phyloP scores from a whole-genome alignment of 1,140 invertebrate species.

The Drosophila subobscura region DNA sequence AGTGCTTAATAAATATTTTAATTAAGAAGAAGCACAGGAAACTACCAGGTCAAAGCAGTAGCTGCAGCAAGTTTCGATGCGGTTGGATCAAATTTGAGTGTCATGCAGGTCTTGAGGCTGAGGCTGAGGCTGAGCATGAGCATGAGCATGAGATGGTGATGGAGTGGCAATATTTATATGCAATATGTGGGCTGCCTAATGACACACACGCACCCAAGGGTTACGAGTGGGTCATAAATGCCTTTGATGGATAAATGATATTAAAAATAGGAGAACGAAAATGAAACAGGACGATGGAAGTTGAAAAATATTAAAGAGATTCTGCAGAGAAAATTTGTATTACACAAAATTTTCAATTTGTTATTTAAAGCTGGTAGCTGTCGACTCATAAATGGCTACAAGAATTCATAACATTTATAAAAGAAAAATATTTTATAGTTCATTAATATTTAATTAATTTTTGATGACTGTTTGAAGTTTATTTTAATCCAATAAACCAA shows the following conservation, averaged over 20 bases:
- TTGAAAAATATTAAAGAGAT: not conserved
- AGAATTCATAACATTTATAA: too few species aligned
- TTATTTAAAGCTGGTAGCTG: too few species aligned
- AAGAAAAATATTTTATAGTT: not conserved
- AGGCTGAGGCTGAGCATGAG: conserved; percentile 6
- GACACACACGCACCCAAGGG: conserved; percentile 25
- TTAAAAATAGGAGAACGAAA: not conserved
- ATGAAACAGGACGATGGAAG: conserved; percentile 4
- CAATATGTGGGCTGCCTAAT: conserved; percentile 16
- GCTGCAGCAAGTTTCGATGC: conserved; percentile 5
- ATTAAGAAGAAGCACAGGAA: conserved; percentile 47
- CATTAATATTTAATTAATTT: not conserved
- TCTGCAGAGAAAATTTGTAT: not conserved
- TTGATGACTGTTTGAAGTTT: too few species aligned
- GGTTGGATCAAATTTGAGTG: conserved; percentile 27
- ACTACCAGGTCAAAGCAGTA: conserved; percentile 18
- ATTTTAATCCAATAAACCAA: too few species aligned
- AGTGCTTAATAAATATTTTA: conserved; percentile 78
- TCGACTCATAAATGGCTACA: too few species aligned
- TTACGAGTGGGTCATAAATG: not conserved
- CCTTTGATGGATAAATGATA: conserved; percentile 35
- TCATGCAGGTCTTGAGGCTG: conserved; percentile 32
- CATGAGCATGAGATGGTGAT: conserved; percentile 2
- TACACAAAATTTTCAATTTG: not conserved
- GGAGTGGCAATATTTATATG: conserved; percentile 27